phyloP scores from a whole-genome alignment of 2,797 vertebrate species.

The Lateolabrax maculatus region DNA sequence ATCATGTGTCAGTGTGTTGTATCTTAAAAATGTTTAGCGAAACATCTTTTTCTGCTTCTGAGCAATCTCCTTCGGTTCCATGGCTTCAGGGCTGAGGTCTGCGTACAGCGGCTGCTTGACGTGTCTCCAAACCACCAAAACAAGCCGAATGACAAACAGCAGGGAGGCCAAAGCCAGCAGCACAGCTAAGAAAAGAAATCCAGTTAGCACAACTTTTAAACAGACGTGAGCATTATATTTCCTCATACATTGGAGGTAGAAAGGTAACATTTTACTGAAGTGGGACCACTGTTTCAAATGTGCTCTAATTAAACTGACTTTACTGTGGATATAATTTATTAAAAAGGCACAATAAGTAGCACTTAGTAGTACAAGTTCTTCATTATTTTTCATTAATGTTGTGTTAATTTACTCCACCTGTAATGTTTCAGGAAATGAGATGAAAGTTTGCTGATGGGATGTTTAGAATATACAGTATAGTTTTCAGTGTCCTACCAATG shows the following conservation, averaged over 20 bases:
- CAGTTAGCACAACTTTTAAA: background rate
- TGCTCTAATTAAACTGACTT: background rate
- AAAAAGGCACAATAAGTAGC: background rate
- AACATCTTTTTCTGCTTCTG: slow-evolving; percentile 77
- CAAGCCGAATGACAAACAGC: slow-evolving; percentile 70
- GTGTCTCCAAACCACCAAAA: slow-evolving; percentile 82
- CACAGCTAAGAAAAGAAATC: slow-evolving; percentile 55
- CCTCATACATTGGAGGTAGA: background rate
- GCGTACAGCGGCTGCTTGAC: slow-evolving; percentile 77
- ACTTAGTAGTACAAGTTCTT: background rate
- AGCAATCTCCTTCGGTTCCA: slow-evolving; percentile 69
- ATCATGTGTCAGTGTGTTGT: background rate
- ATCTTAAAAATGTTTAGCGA: slow-evolving; percentile 28
- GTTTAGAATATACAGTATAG: background rate
- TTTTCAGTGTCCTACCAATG: slow-evolving; percentile 79
- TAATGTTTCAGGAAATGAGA: background rate
- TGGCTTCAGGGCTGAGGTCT: slow-evolving; percentile 28
- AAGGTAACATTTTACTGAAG: background rate
- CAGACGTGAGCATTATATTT: background rate
- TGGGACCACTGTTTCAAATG: background rate
- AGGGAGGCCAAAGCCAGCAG: slow-evolving; percentile 71
- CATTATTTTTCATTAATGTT: background rate
- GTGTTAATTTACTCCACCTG: background rate
- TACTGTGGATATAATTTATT: background rate
- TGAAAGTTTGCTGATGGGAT: background rate